Base-by-base conservation (phyloP, 2,113 vertebrate species). In the Butorides virescens region DNA sequence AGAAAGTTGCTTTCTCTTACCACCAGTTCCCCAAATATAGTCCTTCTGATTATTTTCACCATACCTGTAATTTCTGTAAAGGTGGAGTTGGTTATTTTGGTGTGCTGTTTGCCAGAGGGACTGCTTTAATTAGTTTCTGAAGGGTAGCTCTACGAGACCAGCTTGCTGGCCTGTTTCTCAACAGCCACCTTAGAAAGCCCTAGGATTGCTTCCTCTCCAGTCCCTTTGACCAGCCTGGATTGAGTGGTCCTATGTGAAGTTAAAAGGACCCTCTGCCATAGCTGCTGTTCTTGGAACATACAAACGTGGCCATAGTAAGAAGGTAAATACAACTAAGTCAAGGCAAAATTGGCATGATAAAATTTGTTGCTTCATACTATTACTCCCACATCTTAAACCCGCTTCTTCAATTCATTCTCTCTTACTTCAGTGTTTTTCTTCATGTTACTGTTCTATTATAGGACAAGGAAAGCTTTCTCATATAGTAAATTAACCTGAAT, bases 401-500 rank as follows among this genome's bases (percentile, higher is more conserved):
- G 10, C n/a, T 62, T 46, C 32, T 70, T 83, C 3, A 23, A 75
- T 92, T 93, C 8, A 34, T 79, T 75, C 34, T 62, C 12, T 88
- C 56, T 84, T 75, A 52, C 42, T 66, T 55, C 7, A n/a, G 22
- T 13, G 34, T 76, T 86, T 92, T 74, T 63, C 12, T 91, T 83
- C 39, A 5, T 42, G 10, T 66, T 74, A 32, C 5, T 59, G 30
- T 52, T 55, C 18, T 87, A 32, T 55, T 91, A 49, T 3, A 72
- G 56, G 79, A 27, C 7, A 87, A 59, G 68, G 21, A 87, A 93
- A 61, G 14, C 30, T 72, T 91, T 86, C 37, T 63, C 4, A 34
- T 52, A 6, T 62, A 37, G 42, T 37, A 83, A 92, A 95, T 91
- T 55, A 91, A 88, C 86, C n/a, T 55, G 49, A 74, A 81, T 72